Evolutionary conservation across 2,113 vertebrate genomes (phyloP).

Genomic region (Osmerus eperlanus): DNA sequence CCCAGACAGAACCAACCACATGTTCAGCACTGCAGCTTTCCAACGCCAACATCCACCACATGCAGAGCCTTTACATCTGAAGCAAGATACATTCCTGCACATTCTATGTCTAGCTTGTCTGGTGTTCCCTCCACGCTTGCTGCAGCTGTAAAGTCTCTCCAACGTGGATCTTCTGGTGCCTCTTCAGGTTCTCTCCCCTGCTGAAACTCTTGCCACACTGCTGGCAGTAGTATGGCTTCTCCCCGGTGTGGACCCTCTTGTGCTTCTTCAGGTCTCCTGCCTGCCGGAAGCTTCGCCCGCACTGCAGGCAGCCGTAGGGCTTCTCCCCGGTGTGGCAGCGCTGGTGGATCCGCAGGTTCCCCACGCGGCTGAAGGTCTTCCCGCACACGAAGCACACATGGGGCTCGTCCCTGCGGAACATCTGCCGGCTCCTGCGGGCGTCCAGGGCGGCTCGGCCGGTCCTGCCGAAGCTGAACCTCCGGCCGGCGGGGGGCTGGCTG

Average conservation of each 20-base stretch:
- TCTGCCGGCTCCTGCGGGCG: conserved; percentile 24
- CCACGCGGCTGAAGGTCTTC: conserved; percentile 65
- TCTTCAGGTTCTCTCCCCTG: conserved; percentile 69
- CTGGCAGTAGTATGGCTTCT: conserved; percentile 71
- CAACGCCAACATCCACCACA: too few species aligned
- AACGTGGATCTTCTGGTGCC: conserved; percentile 71
- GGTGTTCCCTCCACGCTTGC: conserved; percentile 50
- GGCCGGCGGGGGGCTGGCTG: conserved; percentile 9
- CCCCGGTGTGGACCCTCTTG: conserved; percentile 71
- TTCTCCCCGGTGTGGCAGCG: conserved; percentile 73
- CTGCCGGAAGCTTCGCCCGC: conserved; percentile 70
- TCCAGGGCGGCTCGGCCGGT: conserved; percentile 28
- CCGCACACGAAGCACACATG: conserved; percentile 65
- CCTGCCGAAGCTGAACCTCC: conserved; percentile 45
- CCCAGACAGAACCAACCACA: too few species aligned
- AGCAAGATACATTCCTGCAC: too few species aligned
- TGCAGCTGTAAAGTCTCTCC: conserved; percentile 53
- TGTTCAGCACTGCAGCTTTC: too few species aligned
- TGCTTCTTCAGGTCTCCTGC: conserved; percentile 74
- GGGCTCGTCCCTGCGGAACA: conserved; percentile 24
- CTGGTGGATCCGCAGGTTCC: conserved; percentile 70
- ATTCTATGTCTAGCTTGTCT: background rate
- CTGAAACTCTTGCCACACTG: conserved; percentile 74
- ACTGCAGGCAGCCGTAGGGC: conserved; percentile 67
- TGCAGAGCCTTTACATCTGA: too few species aligned